Base-by-base conservation (phyloP, 2,888 invertebrate species). In the Deladenus siricidicola region DNA sequence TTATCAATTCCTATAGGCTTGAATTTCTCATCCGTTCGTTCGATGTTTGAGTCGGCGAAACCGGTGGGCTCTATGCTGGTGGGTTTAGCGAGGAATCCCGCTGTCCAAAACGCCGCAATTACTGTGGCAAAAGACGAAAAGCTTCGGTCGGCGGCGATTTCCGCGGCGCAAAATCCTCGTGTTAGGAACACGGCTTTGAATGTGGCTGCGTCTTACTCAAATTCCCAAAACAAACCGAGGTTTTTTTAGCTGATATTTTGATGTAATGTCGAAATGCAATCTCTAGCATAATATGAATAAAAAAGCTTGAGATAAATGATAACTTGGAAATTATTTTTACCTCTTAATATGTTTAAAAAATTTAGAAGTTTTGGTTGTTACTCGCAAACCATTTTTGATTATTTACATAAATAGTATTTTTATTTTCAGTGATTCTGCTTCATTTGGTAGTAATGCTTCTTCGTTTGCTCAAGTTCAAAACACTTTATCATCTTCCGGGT, bases 71-170 rank as follows among this genome's bases (percentile, higher is more conserved):
- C 42, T 42, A 61, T 30, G 6, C 19, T 60, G 19, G 55, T 43
- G 21, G 44, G 49, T 4, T 21, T 64, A 8, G 70, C 66, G 23
- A 54, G 63, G 23, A 67, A 68, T 39, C 67, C 67, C 26, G 21
- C 52, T 10, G 66, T 59, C 14, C 68, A 68, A 28, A 52, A 48
- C 19, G 56, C 70, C 8, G 70, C 67, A 4, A 49, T 66, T 3
- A 26, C 58, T 8, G 58, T 64, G 0, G 67, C 67, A 17, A 71
- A 70, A 34, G 70, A 67, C 51, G 67, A 67, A 17, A 45, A 52
- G 24, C 64, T 58, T 4, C 42, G 70, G 21, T 48, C 58, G n/a
- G 70, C 61, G 23, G 66, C 66, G 19, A 24, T 68, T 19, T 64
- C 64, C n/a, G 67, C 52, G 6, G 61, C 58, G 4, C 28, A 62